Evolutionary conservation across 2,797 vertebrate genomes (phyloP), one percentile per base, ranked within the genome.

Genomic region (Hemibagrus guttatus): DNA sequence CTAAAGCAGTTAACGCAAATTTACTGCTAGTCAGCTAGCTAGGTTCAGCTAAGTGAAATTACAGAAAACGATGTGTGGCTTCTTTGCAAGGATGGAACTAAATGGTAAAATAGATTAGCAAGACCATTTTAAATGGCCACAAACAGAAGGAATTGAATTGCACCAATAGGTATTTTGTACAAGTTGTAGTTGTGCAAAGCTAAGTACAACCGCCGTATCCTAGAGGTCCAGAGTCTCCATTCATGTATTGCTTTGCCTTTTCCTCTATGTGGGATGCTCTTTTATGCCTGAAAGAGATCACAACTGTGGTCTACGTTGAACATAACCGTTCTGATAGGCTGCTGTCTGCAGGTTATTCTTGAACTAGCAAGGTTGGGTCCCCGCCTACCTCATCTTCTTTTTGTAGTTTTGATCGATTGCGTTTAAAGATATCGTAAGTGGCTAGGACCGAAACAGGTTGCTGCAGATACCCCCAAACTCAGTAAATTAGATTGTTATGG

Each of bases 1-100:
- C 91, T 92, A 90, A 93, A 94, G 93, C 86, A 90, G 87, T 90
- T 85, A 85, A 89, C 90, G 89, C 82, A 85, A 90, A 88, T 94
- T 93, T 93, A 93, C 94, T 94, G 95, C 94, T 95, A 94, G 94
- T 93, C 81, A 90, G 94, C 94, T 95, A 95, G 92, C 91, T 93
- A 93, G 92, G 91, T 89, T 92, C 86, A 56, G 95, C 95, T 95
- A 95, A 93, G 92, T 88, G 92, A 92, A 94, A 91, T 83, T 93
- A 90, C 89, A 88, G 85, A 59, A 89, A 91, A 94, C 68, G 81
- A 39, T 86, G 90, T 12, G 83, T 86, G 92, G 84, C n/a, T n/a
- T 59, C 28, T 26, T 3, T 84, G 72, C 72, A 28, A 63, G 86
- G 61, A 71, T n/a, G 71, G 35, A 88, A 81, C 85, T 21, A 88